Evolutionary conservation across 53 echinoderm and acorn worm genomes (phyloP).

Genomic region (Stichopus horrens): DNA sequence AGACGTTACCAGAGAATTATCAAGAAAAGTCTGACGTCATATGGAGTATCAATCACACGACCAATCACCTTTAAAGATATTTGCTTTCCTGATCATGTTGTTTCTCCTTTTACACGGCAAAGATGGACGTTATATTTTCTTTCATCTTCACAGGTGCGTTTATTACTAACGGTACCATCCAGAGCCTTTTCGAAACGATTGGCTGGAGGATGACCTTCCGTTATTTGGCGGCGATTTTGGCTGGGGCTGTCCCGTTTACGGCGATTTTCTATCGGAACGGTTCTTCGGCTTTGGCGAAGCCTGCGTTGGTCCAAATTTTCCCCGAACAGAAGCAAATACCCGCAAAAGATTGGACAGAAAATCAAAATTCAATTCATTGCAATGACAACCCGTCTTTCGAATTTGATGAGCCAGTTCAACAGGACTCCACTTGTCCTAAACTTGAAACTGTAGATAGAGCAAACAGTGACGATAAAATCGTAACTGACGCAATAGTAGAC

Average conservation of each 20-base stretch:
- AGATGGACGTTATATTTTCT: background rate
- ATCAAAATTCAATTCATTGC: background rate
- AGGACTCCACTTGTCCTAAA: too few relatives aligned
- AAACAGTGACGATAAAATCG: too few relatives aligned
- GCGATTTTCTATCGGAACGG: background rate
- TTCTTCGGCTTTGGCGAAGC: background rate
- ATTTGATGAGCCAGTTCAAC: background rate
- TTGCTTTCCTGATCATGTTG: too few relatives aligned
- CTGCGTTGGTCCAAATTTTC: background rate
- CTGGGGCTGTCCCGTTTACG: background rate
- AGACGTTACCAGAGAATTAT: too few relatives aligned
- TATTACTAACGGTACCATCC: conserved; percentile 2
- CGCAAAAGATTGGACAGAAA: background rate
- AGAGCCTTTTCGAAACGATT: background rate
- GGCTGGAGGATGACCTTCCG: conserved; percentile 15
- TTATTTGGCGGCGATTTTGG: background rate
- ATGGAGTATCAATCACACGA: too few relatives aligned
- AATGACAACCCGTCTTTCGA: conserved; percentile 9
- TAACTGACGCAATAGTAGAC: too few relatives aligned
- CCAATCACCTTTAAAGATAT: too few relatives aligned
- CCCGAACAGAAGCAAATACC: background rate
- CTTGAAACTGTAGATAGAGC: too few relatives aligned
- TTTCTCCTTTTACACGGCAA: too few relatives aligned
- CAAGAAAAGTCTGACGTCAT: too few relatives aligned
- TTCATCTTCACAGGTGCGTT: background rate